Evolutionary conservation across 2,797 vertebrate genomes (phyloP).

Genomic region (Tarsius wallacei): DNA sequence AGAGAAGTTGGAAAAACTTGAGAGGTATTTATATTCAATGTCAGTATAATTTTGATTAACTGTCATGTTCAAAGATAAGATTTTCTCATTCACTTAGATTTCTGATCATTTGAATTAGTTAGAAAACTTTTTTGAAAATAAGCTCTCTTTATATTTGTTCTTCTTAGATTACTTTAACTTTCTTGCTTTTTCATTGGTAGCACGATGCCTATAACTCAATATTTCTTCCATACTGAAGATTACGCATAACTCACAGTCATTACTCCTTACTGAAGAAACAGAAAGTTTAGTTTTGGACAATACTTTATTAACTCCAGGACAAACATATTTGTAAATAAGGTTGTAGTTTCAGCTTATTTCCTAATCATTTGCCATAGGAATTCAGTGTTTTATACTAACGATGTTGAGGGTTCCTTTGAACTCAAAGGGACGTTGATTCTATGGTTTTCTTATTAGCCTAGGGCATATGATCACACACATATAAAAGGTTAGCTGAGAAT

Average conservation of each 20-base stretch:
- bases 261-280: slow-evolving; percentile 40
- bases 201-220: background rate
- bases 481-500: slow-evolving; percentile 39
- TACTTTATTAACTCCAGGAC: slow-evolving; percentile 31
- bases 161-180: background rate
- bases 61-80: background rate
- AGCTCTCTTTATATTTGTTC: background rate
- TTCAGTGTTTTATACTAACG: background rate
- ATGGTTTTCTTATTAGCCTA: background rate
- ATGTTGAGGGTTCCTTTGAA: background rate
- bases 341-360: slow-evolving; percentile 1
- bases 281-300: background rate
- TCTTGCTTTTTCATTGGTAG: background rate
- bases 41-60: slow-evolving; percentile 3
- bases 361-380: background rate
- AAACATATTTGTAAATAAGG: slow-evolving; percentile 16
- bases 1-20: background rate
- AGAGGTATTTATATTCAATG: background rate
- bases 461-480: background rate
- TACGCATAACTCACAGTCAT: background rate
- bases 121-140: background rate
- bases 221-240: slow-evolving; percentile 31
- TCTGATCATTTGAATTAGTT: background rate
- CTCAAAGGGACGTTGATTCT: background rate
- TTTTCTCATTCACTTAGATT: slow-evolving; percentile 39